Percentiles rank a stretch among this genome's conserved stretches.
Conservation (phyloP, 1,140 invertebrate genomes). For the Colletes latitarsis region DNA sequence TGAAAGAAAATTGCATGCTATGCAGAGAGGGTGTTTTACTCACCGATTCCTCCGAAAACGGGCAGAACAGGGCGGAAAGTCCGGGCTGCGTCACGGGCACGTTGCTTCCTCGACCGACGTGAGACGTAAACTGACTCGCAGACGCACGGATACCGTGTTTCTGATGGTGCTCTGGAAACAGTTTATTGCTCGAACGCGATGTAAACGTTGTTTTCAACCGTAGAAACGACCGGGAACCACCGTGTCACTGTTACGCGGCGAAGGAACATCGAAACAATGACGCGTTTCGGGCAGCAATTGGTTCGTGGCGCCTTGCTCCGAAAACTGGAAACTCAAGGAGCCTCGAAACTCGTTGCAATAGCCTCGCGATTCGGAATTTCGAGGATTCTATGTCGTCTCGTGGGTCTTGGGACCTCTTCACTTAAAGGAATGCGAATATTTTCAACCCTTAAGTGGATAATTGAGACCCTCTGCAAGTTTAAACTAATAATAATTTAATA, state of each 20-base stretch:
- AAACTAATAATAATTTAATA: no score
- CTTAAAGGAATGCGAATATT: no score
- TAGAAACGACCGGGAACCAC: not conserved
- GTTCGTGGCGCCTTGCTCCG: no score
- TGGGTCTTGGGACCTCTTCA: no score
- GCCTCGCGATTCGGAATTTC: not conserved
- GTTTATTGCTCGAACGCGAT: conserved; percentile 34
- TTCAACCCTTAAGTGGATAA: no score
- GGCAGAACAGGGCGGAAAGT: not conserved
- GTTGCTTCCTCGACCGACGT: conserved; percentile 39
- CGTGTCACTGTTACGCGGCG: not conserved
- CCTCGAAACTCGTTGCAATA: not conserved
- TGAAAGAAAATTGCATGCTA: conserved; percentile 8
- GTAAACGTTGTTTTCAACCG: not conserved
- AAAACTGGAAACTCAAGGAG: not conserved
- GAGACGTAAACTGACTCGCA: conserved; percentile 31
- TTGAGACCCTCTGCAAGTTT: no score
- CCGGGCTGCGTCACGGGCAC: not conserved
- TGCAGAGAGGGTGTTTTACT: conserved; percentile 19
- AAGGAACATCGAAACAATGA: not conserved
- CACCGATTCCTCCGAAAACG: not conserved
- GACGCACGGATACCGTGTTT: conserved; percentile 15
- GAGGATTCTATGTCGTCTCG: no score
- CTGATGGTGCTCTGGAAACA: conserved; percentile 36
- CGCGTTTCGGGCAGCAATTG: not conserved